Evolutionary conservation across 2,113 vertebrate species (phyloP).

Genomic region (Chaenocephalus aceratus): DNA sequence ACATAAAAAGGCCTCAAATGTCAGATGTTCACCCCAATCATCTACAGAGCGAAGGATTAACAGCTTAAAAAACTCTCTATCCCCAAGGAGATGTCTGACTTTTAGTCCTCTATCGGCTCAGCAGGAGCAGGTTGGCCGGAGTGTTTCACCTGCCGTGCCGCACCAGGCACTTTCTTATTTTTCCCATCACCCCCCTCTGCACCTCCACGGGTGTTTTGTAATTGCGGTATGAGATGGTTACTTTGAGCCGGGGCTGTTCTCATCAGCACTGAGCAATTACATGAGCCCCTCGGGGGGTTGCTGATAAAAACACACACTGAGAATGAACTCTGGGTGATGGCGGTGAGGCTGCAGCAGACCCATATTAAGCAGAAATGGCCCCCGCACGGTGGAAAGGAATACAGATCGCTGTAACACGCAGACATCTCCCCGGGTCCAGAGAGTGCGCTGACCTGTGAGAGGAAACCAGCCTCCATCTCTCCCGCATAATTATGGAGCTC

Average conservation of each 20-base stretch:
- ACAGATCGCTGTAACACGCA: constrained; percentile 51
- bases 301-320: constrained; percentile 69
- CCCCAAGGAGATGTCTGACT: constrained; percentile 67
- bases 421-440: constrained; percentile 57
- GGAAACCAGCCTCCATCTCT: constrained; percentile 66
- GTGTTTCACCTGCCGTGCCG: constrained; percentile 29
- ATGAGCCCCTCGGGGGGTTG: constrained; percentile 49
- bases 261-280: constrained; percentile 74
- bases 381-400: constrained; percentile 44
- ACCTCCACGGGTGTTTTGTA: constrained; percentile 43
- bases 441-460: constrained; percentile 68
- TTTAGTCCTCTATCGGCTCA: constrained; percentile 38
- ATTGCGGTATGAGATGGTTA: constrained; percentile 62
- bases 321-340: constrained; percentile 68
- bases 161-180: constrained; percentile 42
- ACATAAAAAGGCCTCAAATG: constrained; percentile 64
- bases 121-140: constrained; percentile 26
- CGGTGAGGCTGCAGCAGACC: constrained; percentile 40
- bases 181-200: not conserved
- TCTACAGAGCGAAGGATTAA: constrained; percentile 56
- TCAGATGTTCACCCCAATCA: constrained; percentile 70
- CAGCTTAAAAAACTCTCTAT: constrained; percentile 60
- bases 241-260: constrained; percentile 61
- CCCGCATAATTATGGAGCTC: constrained; percentile 58
- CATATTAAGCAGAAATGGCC: constrained; percentile 62